Evolutionary conservation across 2,113 vertebrate genomes (phyloP), one percentile per base, ranked within the genome.

Genomic region (Sapayoa aenigma): DNA sequence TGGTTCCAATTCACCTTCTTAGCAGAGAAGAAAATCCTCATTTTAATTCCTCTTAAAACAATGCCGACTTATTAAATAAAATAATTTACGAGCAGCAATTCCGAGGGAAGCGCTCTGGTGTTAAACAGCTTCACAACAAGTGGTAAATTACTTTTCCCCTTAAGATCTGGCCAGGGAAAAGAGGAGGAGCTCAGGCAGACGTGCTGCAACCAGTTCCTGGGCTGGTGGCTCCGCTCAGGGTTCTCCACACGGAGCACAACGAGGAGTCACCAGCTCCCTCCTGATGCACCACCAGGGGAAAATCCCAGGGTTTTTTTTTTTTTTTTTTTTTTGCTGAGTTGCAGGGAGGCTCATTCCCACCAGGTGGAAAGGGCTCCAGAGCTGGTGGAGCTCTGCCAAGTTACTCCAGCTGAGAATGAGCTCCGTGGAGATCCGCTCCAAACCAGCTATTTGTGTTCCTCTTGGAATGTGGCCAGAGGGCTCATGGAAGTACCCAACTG

Each of bases 361-460:
- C 83, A 77, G 84, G 79, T 89, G 55, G 84, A 92, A 95, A 67
- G 0, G 4, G 47, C 52, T 88, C 65, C 22, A 56, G 72, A 92
- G 68, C 81, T 9, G 8, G 50, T 83, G 89, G 84, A 96, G 81
- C 52, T 52, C 60, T 74, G 93, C 90, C 94, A 93, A 8, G 59
- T 74, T 88, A 84, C 33, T 90, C 93, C 92, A 90, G 92, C 90
- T 94, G 93, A 96, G 90, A 76, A 90, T 74, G 78, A 52, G 42
- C 87, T 52, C 84, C 63, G 9, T 14, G 31, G 1, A 82, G 74
- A 82, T 69, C 66, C 2, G 0, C 55, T 90, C 67, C 87, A 68
- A 90, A 90, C 79, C 74, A 88, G 82, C 82, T 95, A 77, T 94
- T 92, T 95, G 92, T 83, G 82, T 74, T 90, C 90, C 68, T 80